Conservation (phyloP, 2,888 invertebrate species). For the Sabatieria punctata region DNA sequence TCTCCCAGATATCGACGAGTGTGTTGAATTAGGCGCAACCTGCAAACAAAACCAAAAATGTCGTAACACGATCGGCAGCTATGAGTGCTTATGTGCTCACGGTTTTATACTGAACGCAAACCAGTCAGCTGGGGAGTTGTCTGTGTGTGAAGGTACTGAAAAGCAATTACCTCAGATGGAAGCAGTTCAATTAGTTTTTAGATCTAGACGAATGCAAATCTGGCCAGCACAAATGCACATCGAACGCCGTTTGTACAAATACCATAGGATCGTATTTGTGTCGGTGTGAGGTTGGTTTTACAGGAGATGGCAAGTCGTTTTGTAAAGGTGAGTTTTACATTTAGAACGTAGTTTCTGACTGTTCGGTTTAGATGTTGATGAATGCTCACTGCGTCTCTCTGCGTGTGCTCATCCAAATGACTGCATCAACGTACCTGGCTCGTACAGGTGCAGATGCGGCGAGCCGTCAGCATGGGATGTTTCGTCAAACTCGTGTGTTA, state of each 20-base stretch:
- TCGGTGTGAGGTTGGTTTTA: constrained; percentile 82
- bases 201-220: constrained; percentile 65
- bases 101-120: too few species aligned
- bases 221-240: constrained; percentile 47
- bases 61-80: too few species aligned
- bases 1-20: too few species aligned
- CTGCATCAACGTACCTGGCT: constrained; percentile 49
- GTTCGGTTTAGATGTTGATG: constrained; percentile 9
- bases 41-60: too few species aligned
- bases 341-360: not conserved
- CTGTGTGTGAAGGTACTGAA: too few species aligned
- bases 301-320: constrained; percentile 63
- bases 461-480: not conserved
- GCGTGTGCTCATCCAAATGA: not conserved
- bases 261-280: constrained; percentile 85
- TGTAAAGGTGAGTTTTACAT: constrained; percentile 57
- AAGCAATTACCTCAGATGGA: too few species aligned
- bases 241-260: constrained; percentile 72
- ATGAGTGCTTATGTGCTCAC: too few species aligned
- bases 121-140: too few species aligned
- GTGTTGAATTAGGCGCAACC: too few species aligned
- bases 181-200: too few species aligned
- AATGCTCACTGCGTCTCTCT: constrained; percentile 4
- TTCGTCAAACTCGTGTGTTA: not conserved
- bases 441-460: constrained; percentile 47